Conservation (phyloP, 2,113 vertebrate genomes). For the Nyctereutes procyonoides region DNA sequence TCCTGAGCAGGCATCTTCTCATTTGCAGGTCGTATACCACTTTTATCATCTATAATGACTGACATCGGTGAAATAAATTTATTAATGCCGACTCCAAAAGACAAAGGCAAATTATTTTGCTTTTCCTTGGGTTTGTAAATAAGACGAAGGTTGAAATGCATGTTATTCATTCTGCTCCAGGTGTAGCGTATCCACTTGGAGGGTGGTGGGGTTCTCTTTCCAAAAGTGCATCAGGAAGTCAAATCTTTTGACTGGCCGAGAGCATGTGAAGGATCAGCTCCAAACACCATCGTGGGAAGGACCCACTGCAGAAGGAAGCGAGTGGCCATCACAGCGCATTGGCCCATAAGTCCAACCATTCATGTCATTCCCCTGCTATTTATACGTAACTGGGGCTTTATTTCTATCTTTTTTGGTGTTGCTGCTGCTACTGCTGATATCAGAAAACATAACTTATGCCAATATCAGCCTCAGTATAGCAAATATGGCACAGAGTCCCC, state of each 20-base stretch:
- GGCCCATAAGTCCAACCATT: background rate
- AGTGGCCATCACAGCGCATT: background rate
- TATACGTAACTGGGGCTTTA: background rate
- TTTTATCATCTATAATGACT: conserved; percentile 75
- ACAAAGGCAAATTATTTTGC: conserved; percentile 78
- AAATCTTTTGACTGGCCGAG: background rate
- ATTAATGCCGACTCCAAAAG: conserved; percentile 74
- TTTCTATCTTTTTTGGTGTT: background rate
- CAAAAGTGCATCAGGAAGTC: conserved; percentile 50
- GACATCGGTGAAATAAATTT: conserved; percentile 79
- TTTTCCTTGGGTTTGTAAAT: conserved; percentile 72
- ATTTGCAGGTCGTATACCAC: conserved; percentile 70
- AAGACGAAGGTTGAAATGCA: conserved; percentile 66
- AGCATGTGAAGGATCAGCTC: background rate
- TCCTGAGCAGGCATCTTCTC: conserved; percentile 68
- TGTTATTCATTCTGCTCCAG: conserved; percentile 49
- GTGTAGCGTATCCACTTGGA: conserved; percentile 36
- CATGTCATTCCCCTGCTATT: background rate
- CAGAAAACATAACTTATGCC: background rate
- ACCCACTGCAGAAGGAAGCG: background rate
- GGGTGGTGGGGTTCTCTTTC: conserved; percentile 30
- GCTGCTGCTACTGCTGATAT: background rate
- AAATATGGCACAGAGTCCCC: background rate
- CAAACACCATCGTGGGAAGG: background rate
- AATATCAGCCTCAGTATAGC: background rate